Conservation (phyloP, 2,113 vertebrate species). For the Natator depressus region DNA sequence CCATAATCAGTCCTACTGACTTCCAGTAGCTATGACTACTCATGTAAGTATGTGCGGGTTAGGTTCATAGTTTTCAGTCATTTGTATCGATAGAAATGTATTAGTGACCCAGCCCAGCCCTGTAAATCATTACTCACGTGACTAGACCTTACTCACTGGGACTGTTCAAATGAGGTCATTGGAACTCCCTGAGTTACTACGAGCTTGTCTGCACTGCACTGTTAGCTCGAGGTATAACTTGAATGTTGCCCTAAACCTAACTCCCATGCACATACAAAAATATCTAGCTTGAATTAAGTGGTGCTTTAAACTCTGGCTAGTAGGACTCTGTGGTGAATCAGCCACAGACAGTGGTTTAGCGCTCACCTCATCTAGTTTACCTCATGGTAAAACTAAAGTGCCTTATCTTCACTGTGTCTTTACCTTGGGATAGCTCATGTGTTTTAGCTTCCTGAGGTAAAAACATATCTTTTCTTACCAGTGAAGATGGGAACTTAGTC, state of each 20-base stretch:
- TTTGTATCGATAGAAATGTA: neutral
- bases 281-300: neutral
- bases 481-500: neutral
- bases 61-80: neutral
- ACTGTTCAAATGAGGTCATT: neutral
- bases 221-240: neutral
- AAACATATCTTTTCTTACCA: neutral
- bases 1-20: neutral
- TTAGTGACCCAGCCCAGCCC: neutral
- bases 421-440: neutral
- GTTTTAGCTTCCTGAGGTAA: neutral
- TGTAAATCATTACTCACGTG: neutral
- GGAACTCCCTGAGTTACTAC: neutral
- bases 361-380: neutral
- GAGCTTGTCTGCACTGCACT: neutral
- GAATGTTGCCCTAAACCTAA: neutral
- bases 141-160: neutral
- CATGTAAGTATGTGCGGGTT: neutral
- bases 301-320: neutral
- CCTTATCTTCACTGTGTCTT: neutral
- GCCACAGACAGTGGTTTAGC: neutral
- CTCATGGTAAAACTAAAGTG: neutral
- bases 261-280: accelerated
- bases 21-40: neutral
- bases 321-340: neutral